Evolutionary conservation across 1,140 invertebrate genomes (phyloP), one percentile per base, ranked within the genome.

Genomic region (Brachionus rubens): DNA sequence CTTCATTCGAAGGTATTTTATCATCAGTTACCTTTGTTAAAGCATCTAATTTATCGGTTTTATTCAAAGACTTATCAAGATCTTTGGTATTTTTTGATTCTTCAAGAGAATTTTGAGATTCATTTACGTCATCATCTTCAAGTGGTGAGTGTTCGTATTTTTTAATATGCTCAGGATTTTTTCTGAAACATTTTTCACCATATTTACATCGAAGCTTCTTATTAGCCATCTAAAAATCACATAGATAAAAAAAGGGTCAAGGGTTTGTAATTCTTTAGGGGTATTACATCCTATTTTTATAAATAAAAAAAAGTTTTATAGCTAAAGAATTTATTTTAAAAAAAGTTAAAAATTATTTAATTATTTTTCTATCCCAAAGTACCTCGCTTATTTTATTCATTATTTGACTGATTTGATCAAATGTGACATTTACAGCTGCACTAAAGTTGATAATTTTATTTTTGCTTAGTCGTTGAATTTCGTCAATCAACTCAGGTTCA

Each of bases 141-240:
- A 76, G 76, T 70, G 36, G 3, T 40, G 88, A 91, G 84, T 94
- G 92, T 83, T 90, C 91, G 76, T 88, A 94, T 80, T 90, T 89
- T 77, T 88, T 84, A 47, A 88, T 85, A 86, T 94, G 92, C 0
- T 86, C 84, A 10, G 88, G 84, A 87, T 92, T 93, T 83, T 90
- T 91, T 80, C 92, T 90, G 84, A 93, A 93, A 84, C 92, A 94
- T 79, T 90, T 89, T 24, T 79, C 82, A 41, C 91, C 91, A 82
- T 92, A 93, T 85, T 90, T 90, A 83, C 92, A 93, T 3, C 84
- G 78, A 14, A 82, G 83, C 40, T 68, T 48, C 50, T 70, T 70
- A 33, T 43, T 28, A 41, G 30, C 52, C 52, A 54, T 54, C 52
- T 54, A 14, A 30, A 14, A 54, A 16, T 26, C 4, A 54, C 1